A percentile compares a stretch with the other conserved stretches of the same genome.
phyloP scores from a whole-genome alignment of 2,113 vertebrate genomes.

The Electrona antarctica region DNA sequence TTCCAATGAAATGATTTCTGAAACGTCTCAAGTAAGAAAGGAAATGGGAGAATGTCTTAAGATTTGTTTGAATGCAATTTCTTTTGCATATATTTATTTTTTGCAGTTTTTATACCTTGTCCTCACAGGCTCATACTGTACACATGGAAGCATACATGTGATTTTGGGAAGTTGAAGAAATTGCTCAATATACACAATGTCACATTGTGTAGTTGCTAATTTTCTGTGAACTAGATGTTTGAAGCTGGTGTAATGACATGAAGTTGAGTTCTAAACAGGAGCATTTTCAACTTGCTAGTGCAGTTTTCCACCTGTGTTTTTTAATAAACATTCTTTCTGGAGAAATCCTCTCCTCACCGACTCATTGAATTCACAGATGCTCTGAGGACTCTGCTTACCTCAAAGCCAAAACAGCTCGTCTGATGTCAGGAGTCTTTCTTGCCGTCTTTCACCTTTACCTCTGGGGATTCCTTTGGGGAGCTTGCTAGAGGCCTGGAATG shows the following conservation, averaged over 20 bases:
- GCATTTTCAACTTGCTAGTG: neutral
- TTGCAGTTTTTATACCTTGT: neutral
- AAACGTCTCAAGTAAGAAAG: neutral
- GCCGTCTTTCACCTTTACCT: conserved; percentile 41
- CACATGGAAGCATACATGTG: too few species aligned
- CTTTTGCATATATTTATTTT: neutral
- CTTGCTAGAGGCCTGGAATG: conserved; percentile 64
- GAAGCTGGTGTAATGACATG: neutral
- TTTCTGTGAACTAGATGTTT: neutral
- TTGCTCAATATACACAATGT: neutral
- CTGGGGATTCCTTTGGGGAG: conserved; percentile 54
- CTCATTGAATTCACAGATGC: conserved; percentile 69
- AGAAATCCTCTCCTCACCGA: conserved; percentile 25
- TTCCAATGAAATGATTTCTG: neutral
- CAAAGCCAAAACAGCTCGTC: conserved; percentile 48
- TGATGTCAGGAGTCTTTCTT: conserved; percentile 51
- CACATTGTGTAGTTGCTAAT: neutral
- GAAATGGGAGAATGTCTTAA: too few species aligned
- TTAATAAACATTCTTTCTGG: conserved; percentile 47
- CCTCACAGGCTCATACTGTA: too few species aligned
- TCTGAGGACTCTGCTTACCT: conserved; percentile 49
- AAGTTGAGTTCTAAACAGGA: neutral
- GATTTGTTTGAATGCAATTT: neutral
- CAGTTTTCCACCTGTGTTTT: conserved; percentile 29
- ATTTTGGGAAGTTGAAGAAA: too few species aligned